Conservation (phyloP, 1,140 invertebrate species). For the Halyomorpha halys region DNA sequence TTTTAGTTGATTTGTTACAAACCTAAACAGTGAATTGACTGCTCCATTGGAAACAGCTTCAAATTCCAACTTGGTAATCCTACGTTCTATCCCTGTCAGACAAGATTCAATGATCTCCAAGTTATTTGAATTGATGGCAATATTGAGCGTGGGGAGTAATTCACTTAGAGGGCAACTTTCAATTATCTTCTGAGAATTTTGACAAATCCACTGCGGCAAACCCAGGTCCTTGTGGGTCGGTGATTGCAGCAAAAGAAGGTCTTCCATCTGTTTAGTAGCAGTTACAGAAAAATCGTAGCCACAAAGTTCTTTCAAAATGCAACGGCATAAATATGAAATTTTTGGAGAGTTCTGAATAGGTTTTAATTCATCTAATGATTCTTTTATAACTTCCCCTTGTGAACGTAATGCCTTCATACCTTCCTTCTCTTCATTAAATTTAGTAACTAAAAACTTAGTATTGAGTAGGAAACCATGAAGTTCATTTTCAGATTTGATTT, state of each 20-base stretch:
- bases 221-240: slow-evolving; percentile 14
- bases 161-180: slow-evolving; percentile 21
- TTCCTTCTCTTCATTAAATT: slow-evolving; percentile 25
- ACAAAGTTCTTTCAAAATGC: slow-evolving; percentile 18
- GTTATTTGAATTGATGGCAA: slow-evolving; percentile 3
- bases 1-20: not conserved
- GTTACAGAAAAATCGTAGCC: slow-evolving; percentile 10
- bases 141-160: slow-evolving; percentile 5
- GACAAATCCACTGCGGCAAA: slow-evolving; percentile 10
- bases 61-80: slow-evolving; percentile 14
- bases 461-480: slow-evolving; percentile 28
- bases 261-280: slow-evolving; percentile 20
- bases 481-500: slow-evolving; percentile 26
- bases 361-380: slow-evolving; percentile 15
- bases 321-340: slow-evolving; percentile 22
- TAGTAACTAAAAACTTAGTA: slow-evolving; percentile 19
- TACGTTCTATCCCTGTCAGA: not conserved
- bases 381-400: slow-evolving; percentile 16
- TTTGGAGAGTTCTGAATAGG: slow-evolving; percentile 6
- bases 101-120: slow-evolving; percentile 7
- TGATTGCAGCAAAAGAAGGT: not conserved
- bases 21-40: slow-evolving; percentile 16
- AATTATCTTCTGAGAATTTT: slow-evolving; percentile 18
- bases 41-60: slow-evolving; percentile 20
- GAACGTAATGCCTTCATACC: slow-evolving; percentile 20